Conservation (phyloP, 2,113 vertebrate species). For the Symphodus melops region DNA sequence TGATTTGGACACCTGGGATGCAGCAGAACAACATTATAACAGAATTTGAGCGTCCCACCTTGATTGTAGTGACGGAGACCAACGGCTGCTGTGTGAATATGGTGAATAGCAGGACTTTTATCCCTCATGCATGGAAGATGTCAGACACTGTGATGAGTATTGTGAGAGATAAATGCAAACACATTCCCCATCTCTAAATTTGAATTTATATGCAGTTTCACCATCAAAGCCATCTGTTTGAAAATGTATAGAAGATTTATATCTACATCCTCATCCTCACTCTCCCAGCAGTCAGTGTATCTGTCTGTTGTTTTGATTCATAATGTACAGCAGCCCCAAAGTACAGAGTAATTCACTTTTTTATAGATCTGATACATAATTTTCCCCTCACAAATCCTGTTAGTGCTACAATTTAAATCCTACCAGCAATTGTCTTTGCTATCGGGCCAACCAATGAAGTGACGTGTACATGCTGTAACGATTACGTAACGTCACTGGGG, state of each 20-base stretch:
- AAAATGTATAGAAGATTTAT: conserved; percentile 54
- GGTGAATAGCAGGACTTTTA: neutral
- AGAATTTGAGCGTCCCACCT: neutral
- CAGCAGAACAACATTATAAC: neutral
- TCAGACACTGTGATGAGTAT: neutral
- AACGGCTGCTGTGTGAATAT: neutral
- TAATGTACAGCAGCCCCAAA: conserved; percentile 19
- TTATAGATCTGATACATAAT: conserved; percentile 24
- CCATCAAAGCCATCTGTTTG: conserved; percentile 18
- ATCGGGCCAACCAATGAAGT: conserved; percentile 2
- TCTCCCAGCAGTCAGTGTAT: neutral
- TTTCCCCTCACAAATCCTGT: conserved; percentile 59
- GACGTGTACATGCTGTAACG: conserved; percentile 11
- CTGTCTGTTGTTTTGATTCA: conserved; percentile 33
- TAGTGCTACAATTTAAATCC: conserved; percentile 41
- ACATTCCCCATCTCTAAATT: conserved; percentile 3
- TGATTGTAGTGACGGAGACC: neutral
- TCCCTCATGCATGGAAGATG: conserved; percentile 4
- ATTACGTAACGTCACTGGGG: conserved; percentile 27
- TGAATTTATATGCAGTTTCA: conserved; percentile 12
- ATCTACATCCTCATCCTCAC: conserved; percentile 30
- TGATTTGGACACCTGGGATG: neutral
- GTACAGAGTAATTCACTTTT: conserved; percentile 11
- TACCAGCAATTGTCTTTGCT: conserved; percentile 30
- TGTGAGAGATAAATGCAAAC: conserved; percentile 12